These are phyloP conservation scores for Procambarus virginalis DNA, from an alignment of 1,140 invertebrate species.

Conservation along the genomic window DNA sequence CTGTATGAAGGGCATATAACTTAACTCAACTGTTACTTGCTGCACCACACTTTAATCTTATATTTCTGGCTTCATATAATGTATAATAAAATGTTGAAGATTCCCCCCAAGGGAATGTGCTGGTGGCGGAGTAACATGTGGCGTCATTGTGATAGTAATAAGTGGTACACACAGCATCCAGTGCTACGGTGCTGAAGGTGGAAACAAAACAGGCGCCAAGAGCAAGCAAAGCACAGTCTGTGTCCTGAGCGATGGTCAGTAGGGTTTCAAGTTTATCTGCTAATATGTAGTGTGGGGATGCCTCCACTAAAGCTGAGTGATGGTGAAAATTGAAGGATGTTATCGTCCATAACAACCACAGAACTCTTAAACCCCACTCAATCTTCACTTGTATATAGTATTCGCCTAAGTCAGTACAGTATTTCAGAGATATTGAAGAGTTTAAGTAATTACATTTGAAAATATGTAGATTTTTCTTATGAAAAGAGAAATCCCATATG, in stretches of 20 bases:
- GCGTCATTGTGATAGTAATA: slow-evolving; percentile 2
- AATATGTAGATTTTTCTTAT: background rate
- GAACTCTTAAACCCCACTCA: slow-evolving; percentile 3
- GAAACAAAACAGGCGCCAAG: slow-evolving; percentile 67
- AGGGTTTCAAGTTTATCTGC: slow-evolving; percentile 37
- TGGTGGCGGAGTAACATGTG: slow-evolving; percentile 8
- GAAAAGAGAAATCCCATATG: background rate
- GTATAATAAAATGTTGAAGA: background rate
- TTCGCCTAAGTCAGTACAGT: background rate
- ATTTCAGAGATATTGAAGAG: background rate
- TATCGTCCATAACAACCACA: slow-evolving; percentile 26
- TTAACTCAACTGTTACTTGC: background rate
- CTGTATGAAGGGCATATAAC: background rate
- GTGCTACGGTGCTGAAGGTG: slow-evolving; percentile 63
- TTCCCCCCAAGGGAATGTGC: background rate
- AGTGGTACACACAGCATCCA: slow-evolving; percentile 48
- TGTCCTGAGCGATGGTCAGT: slow-evolving; percentile 70
- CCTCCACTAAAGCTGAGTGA: slow-evolving; percentile 38
- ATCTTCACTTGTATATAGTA: background rate
- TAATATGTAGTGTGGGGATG: slow-evolving; percentile 57
- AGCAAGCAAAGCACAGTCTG: slow-evolving; percentile 67
- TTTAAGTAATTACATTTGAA: background rate
- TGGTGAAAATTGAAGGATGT: slow-evolving; percentile 37
- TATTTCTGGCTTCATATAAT: background rate
- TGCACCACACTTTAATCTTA: background rate